phyloP scores from a whole-genome alignment of 2,797 vertebrate species.

The Vipera latastei region DNA sequence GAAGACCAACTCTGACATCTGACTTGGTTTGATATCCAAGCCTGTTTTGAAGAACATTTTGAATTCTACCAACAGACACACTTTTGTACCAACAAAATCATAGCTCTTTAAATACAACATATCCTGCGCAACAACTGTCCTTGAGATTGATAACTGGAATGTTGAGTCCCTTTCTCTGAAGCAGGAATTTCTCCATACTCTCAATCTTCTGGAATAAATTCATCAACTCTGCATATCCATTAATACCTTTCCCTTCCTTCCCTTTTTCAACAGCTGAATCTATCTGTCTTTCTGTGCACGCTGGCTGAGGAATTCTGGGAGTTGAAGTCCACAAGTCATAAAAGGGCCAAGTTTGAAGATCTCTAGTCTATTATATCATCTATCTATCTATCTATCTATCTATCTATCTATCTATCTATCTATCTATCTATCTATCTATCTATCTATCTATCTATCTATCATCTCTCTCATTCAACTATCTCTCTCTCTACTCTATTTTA shows the following conservation, averaged over 20 bases:
- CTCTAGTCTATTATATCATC: not conserved
- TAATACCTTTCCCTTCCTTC: not conserved
- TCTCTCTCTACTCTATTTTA: no score
- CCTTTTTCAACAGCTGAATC: not conserved
- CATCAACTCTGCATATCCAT: not conserved
- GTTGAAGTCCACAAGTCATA: no score
- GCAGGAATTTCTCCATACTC: no score
- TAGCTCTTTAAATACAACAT: not conserved
- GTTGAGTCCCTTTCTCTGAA: not conserved
- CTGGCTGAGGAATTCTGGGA: no score
- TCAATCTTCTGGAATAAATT: not conserved
- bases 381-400: rapidly evolving
- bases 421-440: no score
- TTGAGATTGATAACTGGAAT: not conserved
- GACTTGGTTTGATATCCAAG: not conserved
- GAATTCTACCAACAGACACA: not conserved
- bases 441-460: no score
- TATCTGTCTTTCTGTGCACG: not conserved
- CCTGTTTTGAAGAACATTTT: not conserved
- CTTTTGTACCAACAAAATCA: not conserved
- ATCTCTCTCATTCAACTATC: no score
- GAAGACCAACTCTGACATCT: not conserved
- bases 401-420: no score
- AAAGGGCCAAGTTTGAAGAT: no score
- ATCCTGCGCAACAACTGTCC: not conserved